Percentiles rank a stretch among this genome's conserved stretches.
Conservation (phyloP, 2,113 vertebrate genomes). For the Dryoscopus gambensis region DNA sequence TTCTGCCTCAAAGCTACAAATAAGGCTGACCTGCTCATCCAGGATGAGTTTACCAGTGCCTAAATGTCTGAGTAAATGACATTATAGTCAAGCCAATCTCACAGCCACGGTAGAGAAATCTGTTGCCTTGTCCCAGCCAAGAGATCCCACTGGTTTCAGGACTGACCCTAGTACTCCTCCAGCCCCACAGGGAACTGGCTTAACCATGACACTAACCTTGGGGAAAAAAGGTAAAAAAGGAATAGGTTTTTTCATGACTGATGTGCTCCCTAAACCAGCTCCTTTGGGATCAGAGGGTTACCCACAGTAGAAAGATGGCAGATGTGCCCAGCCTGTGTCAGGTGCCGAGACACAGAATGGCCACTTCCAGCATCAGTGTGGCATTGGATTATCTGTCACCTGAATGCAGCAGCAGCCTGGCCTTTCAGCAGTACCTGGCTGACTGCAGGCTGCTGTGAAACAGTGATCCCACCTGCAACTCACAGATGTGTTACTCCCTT, state of each 20-base stretch:
- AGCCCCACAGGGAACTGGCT: background rate
- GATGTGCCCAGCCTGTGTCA: background rate
- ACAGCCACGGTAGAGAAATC: background rate
- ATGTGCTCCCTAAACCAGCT: background rate
- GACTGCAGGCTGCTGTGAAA: background rate
- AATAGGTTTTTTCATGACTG: background rate
- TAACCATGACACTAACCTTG: background rate
- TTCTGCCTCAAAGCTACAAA: background rate
- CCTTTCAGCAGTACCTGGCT: background rate
- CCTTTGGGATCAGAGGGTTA: background rate
- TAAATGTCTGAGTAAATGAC: background rate
- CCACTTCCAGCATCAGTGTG: background rate
- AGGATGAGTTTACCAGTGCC: background rate
- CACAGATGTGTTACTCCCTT: background rate
- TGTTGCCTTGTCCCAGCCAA: background rate
- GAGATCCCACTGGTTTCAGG: background rate
- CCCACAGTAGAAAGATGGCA: background rate
- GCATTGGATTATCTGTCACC: background rate
- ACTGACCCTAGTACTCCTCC: background rate
- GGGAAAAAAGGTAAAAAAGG: rapidly evolving
- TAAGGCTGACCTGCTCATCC: background rate
- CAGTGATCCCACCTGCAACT: background rate
- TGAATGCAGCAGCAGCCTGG: background rate
- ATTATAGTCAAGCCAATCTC: background rate
- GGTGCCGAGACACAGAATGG: background rate